Base-by-base conservation (phyloP, 2,888 invertebrate species). In the Oscheius myriophilus region DNA sequence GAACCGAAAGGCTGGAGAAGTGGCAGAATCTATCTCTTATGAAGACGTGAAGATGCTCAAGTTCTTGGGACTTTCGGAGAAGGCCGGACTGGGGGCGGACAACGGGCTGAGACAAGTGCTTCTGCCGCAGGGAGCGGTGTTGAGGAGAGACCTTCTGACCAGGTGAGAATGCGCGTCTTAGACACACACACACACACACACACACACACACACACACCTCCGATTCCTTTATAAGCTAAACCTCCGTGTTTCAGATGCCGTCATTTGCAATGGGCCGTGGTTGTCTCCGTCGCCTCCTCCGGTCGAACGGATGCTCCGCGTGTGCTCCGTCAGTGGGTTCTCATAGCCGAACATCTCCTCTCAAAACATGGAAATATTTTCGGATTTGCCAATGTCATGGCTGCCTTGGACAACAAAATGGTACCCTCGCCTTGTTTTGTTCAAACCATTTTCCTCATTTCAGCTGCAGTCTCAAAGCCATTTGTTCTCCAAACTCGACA, bases 341-440 rank as follows among this genome's bases (percentile, higher is more conserved):
- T 63, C 26, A 49, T 39, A 21, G 62, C 63, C 11, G 62, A 21
- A 16, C 55, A 54, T 18, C 49, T 68, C 23, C 39, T 67, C 16
- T 14, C 23, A 12, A 55, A 53, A 42, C 49, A 62, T 14, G 55
- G 54, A 46, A 68, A 68, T 21, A 14, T 63, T 23, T 63, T 68
- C 25, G 68, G 62, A 11, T 68, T 68, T 23, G 68, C 68, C n/a
- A 68, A 68, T 45, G 42, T 68, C 25, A 68, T 68, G 55, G 46
- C 43, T n/a, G 68, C 68, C 23, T 23, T 68, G 26, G 61, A 67
- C 33, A 43, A 59, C 43, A 67, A 59, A 25, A 52, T 53, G 59
- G 67, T 67, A 55, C 43, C 21, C 33, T 9, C 33, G 33, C 33
- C 33, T 33, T 33, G 33, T 6, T 6, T 9, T 9, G 9, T 33